Base-by-base conservation (phyloP, 2,888 invertebrate genomes). In the Drosophila macrospina region DNA sequence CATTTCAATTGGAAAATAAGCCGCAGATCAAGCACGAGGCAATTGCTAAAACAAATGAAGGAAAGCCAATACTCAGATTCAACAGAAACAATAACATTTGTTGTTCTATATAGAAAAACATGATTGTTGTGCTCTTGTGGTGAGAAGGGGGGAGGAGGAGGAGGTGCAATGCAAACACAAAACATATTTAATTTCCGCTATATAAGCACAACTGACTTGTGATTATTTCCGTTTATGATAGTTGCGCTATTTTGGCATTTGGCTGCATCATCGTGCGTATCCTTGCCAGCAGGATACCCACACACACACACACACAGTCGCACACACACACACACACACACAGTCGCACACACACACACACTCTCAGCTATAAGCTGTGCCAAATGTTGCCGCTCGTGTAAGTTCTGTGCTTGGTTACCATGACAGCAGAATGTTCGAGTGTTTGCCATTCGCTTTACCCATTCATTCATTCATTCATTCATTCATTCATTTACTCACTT, bases 191-290 rank as follows among this genome's bases (percentile, higher is more conserved):
- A 69, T 73, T 72, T 83, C 69, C 71, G 76, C 48, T 52, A 36
- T 48, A 67, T 74, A 63, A 81, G 67, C 72, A 67, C 51, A 73
- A 69, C 69, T 66, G 66, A 69, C 73, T 85, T 67, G 66, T 80
- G 71, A 80, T 80, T 78, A 75, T 80, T 78, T 80, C 61, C 65
- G 67, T 65, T 73, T 67, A 50, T 60, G 63, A 69, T 64, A 65
- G 57, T 61, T 67, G 54, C 47, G 59, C 56, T 42, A 48, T 57
- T 60, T 57, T 57, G 61, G 41, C 56, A 60, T 56, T 64, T 55
- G 45, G 71, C 62, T 48, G 62, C 63, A 61, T 37, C 71, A 60
- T 59, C 44, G 32, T 67, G 66, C 47, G 57, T 77, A 51, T 30
- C 44, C 36, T 47, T 63, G 42, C 52, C 48, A 52, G 56, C 56